Evolutionary conservation across 2,888 invertebrate species (phyloP).

Genomic region (Sepiola atlantica): DNA sequence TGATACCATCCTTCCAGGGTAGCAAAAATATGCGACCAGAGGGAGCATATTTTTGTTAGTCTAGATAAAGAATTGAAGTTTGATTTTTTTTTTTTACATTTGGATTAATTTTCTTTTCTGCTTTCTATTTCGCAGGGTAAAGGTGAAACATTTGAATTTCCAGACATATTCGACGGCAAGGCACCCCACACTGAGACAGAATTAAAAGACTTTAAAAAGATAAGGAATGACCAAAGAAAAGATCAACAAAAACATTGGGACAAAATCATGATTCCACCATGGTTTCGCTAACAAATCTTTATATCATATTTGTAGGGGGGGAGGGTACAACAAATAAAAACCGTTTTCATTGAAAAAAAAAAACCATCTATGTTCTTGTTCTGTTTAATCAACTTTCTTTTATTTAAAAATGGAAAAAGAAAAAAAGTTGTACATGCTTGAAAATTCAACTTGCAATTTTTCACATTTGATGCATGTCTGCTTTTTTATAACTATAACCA

Average conservation of each 20-base stretch:
- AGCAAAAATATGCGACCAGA: too few relatives aligned
- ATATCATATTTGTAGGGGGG: background rate
- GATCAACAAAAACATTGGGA: slow-evolving; percentile 53
- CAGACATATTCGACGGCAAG: slow-evolving; percentile 79
- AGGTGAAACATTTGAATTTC: slow-evolving; percentile 84
- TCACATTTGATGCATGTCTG: too few relatives aligned
- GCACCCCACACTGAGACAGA: slow-evolving; percentile 65
- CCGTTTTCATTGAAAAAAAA: background rate
- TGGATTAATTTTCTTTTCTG: slow-evolving; percentile 42
- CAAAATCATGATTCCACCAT: slow-evolving; percentile 53
- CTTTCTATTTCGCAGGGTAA: slow-evolving; percentile 80
- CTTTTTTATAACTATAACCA: too few relatives aligned
- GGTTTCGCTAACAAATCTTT: slow-evolving; percentile 54
- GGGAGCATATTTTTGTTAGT: background rate
- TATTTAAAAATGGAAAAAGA: too few relatives aligned
- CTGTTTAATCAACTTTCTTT: background rate
- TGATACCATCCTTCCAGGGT: background rate
- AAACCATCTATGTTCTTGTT: background rate
- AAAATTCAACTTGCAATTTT: too few relatives aligned
- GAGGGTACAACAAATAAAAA: background rate
- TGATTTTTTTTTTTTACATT: slow-evolving; percentile 32
- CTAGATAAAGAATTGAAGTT: background rate
- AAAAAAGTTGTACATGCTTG: too few relatives aligned
- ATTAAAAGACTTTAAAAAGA: slow-evolving; percentile 78
- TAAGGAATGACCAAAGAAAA: slow-evolving; percentile 56